Evolutionary conservation across 2,888 invertebrate genomes (phyloP), one percentile per base, ranked within the genome.

Genomic region (Agriopis leucophaearia): DNA sequence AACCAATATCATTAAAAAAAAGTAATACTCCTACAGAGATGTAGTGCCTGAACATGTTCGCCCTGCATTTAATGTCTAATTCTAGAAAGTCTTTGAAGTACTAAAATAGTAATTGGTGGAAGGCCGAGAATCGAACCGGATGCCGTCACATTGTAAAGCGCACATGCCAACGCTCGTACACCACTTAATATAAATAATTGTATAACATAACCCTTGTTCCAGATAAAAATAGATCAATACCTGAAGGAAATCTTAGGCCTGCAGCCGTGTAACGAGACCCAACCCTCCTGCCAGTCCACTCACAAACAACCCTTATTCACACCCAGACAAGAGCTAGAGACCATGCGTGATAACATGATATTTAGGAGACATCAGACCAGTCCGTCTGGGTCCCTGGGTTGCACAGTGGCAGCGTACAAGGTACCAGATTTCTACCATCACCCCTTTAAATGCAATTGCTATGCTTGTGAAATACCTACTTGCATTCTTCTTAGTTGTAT

Each of bases 211-310:
- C 10, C 8, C 44, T n/a, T 48, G 1, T 72, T 72, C 15, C 72
- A 92, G 92, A 77, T 83, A 0, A 88, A 82, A 69, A 89, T 92
- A 59, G 89, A 91, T 74, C 86, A 87, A 56, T 84, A 84, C 0
- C 77, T 93, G 0, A 91, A 92, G 66, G 81, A 86, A 73, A 84
- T 88, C 5, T 68, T 91, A 1, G 91, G 91, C 0, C 69, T 90
- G 0, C 84, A 85, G 12, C 72, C 83, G 0, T 74, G 82, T 0
- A 83, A 78, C 66, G 82, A 83, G 27, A 71, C 70, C 0, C 82
- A 76, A 54, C 73, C 59, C 6, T 50, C 69, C 0, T 71, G 69
- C 52, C 62, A 52, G 71, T 42, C 50, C 74, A 10, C 64, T 70
- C 4, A 74, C 79, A 63, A 83, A 82, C 0, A 84, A 2, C 7